A percentile compares a stretch with the other conserved stretches of the same genome.
These are phyloP conservation scores for Drosophila multiciliata DNA, from an alignment of 2,888 invertebrate species.

Conservation along the genomic window DNA sequence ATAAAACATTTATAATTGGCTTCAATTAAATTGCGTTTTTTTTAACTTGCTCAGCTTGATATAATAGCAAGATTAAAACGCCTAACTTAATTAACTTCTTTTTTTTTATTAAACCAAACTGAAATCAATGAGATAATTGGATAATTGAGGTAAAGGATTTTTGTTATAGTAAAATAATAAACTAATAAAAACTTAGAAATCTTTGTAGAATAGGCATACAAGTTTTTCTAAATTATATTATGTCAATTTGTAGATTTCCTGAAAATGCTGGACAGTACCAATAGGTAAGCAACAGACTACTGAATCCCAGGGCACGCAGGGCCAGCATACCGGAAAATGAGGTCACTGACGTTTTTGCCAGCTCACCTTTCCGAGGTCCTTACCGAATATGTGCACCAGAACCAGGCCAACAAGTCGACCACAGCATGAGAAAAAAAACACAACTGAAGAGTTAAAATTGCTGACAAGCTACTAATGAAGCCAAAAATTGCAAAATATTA, in stretches of 20 bases:
- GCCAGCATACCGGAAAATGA: not conserved
- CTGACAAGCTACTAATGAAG: not conserved
- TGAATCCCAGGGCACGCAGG: not conserved
- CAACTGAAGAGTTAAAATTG: not conserved
- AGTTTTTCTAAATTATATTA: not conserved
- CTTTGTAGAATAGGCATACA: not conserved
- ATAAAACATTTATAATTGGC: not conserved
- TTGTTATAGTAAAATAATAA: not conserved
- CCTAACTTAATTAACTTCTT: not conserved
- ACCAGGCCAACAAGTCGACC: not conserved
- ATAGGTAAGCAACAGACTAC: not conserved
- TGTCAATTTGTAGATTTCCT: not conserved
- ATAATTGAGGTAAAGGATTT: not conserved
- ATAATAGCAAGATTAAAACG: too few species aligned
- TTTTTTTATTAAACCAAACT: not conserved
- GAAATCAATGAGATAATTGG: not conserved
- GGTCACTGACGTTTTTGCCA: not conserved
- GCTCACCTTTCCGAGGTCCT: not conserved
- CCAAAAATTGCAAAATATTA: too few species aligned
- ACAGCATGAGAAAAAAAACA: not conserved
- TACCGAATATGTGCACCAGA: not conserved
- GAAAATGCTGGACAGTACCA: not conserved
- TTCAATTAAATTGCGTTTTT: too few species aligned
- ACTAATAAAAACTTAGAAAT: not conserved
- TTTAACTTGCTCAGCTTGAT: too few species aligned